Evolutionary conservation across 2,888 invertebrate species (phyloP).

Genomic region (Lochmaea crataegi): DNA sequence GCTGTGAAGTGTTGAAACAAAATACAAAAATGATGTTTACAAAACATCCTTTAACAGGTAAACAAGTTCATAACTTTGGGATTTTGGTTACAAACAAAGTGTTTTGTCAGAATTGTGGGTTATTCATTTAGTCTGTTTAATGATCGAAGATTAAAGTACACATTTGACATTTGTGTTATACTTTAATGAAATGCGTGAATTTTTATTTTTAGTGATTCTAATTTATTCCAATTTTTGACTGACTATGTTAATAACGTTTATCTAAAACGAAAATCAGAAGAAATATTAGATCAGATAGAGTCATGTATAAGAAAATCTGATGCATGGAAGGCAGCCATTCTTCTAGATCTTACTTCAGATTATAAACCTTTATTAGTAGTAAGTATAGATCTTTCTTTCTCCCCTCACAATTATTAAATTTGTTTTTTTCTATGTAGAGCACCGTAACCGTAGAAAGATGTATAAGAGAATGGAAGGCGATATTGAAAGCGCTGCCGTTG

Average conservation of each 20-base stretch:
- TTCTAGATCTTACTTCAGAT: conserved; percentile 75
- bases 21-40: no score
- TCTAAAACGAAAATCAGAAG: conserved; percentile 79
- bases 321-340: conserved; percentile 82
- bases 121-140: no score
- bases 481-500: conserved; percentile 78
- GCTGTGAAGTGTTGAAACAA: no score
- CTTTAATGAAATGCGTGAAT: not conserved
- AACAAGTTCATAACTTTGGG: no score
- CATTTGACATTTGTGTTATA: not conserved
- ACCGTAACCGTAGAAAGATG: conserved; percentile 78
- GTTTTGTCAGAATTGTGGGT: no score
- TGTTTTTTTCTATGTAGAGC: conserved; percentile 67
- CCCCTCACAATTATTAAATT: no score
- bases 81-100: no score
- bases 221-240: conserved; percentile 84
- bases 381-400: conserved; percentile 41
- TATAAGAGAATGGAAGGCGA: conserved; percentile 73
- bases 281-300: conserved; percentile 75
- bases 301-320: conserved; percentile 78
- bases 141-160: no score
- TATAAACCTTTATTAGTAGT: conserved; percentile 76
- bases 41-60: no score
- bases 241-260: conserved; percentile 91
- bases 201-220: conserved; percentile 71